phyloP scores from a whole-genome alignment of 2,113 vertebrate genomes.

The Nanger granti region DNA sequence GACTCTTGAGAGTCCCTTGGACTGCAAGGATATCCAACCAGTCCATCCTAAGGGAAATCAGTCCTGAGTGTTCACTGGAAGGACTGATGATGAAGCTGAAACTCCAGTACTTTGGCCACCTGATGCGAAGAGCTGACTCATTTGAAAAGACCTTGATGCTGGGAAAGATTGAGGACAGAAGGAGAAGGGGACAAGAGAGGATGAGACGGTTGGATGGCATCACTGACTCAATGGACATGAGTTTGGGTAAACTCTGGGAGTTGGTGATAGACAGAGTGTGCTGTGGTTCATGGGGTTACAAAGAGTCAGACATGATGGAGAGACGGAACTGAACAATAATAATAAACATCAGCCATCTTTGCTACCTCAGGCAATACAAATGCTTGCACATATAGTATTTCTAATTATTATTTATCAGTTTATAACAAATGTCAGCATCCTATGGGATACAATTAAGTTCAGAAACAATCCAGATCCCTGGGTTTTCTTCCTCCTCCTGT shows the following conservation, averaged over 20 bases:
- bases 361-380: neutral
- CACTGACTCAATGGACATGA: neutral
- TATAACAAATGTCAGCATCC: neutral
- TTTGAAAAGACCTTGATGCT: neutral
- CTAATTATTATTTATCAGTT: conserved; percentile 11
- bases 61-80: neutral
- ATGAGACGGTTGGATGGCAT: neutral
- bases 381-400: neutral
- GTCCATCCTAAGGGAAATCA: neutral
- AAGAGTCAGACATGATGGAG: neutral
- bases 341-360: neutral
- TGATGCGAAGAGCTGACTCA: neutral
- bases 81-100: neutral
- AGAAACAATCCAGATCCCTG: neutral
- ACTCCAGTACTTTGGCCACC: neutral
- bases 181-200: neutral
- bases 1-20: neutral
- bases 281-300: neutral
- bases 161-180: neutral
- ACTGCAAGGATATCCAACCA: neutral
- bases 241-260: neutral
- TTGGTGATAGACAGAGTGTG: neutral
- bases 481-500: neutral
- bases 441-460: neutral
- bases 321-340: neutral